Conservation (phyloP, 2,113 vertebrate genomes). For the Chaenocephalus aceratus region DNA sequence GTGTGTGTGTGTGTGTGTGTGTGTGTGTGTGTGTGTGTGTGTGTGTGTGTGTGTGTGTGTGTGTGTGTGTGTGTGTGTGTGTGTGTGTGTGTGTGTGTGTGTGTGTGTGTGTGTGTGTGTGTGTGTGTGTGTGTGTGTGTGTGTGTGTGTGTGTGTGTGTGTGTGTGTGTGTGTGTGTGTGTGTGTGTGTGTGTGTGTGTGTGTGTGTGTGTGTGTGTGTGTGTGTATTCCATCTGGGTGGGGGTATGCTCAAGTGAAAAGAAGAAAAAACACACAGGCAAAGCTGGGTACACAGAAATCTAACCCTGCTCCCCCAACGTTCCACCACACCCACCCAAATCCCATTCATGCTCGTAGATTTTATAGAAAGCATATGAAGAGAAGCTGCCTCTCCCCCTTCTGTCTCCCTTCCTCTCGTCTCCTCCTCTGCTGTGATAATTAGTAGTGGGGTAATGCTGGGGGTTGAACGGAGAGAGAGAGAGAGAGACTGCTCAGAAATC, state of each 20-base stretch:
- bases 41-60: constrained; percentile 26
- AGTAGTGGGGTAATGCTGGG: constrained; percentile 67
- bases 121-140: constrained; percentile 11
- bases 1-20: constrained; percentile 22
- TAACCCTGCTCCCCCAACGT: constrained; percentile 43
- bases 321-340: constrained; percentile 62
- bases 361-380: constrained; percentile 78
- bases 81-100: constrained; percentile 16
- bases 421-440: constrained; percentile 75
- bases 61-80: background rate
- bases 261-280: constrained; percentile 17
- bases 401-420: constrained; percentile 45
- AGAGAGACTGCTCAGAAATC: constrained; percentile 65
- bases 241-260: constrained; percentile 28
- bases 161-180: constrained; percentile 17
- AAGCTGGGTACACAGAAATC: constrained; percentile 59
- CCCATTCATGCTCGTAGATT: constrained; percentile 51
- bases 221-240: constrained; percentile 35
- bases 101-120: constrained; percentile 4
- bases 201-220: background rate
- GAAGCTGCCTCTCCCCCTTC: constrained; percentile 43
- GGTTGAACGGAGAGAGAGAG: constrained; percentile 49
- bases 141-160: constrained; percentile 16
- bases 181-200: constrained; percentile 7
- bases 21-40: constrained; percentile 10